Base-by-base conservation (phyloP, 2,113 vertebrate species). In the Neogale vison region DNA sequence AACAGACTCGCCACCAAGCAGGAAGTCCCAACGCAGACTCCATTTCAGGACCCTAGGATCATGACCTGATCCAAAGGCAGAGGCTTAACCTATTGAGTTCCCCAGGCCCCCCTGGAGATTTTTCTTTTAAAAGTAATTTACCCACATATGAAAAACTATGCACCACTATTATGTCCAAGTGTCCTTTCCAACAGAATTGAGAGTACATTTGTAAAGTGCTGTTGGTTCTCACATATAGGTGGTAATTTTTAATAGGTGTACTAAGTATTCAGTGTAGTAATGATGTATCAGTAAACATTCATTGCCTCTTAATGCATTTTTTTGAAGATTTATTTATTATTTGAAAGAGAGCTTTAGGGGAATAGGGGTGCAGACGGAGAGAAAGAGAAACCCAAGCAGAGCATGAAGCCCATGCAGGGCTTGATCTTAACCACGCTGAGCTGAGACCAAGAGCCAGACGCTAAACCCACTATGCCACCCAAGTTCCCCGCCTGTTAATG, bases 81-180 rank as follows among this genome's bases (percentile, higher is more conserved):
- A 31, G 12, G 63, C 63, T 31, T 65, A 65, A 65, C 63, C 13
- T 13, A 65, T 13, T 65, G 29, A 65, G 29, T 12, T 13, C 29
- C 63, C 29, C 13, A 31, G 29, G 63, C 63, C 14, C 63, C 36
- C 1, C 55, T 63, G 84, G 55, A 21, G 55, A 57, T 21, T 57
- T 57, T 57, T 57, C 55, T 57, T 57, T 21, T 55, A 72, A 76
- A 65, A 65, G 24, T 39, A 72, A 71, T 36, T 93, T 87, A 42
- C 69, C 23, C 31, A 96, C 69, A 80, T 91, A 61, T n/a, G 31
- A 95, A 93, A 97, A 93, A 59, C 52, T 76, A 24, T 36, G 7
- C 3, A 65, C 92, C 45, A 31, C 18, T 21, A 36, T 65, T 81
- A 69, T 76, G 9, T 88, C 88, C 47, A 81, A 23, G 17, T 83